Base-by-base conservation (phyloP, 2,113 vertebrate genomes). In the Gnathochromis pfefferi region DNA sequence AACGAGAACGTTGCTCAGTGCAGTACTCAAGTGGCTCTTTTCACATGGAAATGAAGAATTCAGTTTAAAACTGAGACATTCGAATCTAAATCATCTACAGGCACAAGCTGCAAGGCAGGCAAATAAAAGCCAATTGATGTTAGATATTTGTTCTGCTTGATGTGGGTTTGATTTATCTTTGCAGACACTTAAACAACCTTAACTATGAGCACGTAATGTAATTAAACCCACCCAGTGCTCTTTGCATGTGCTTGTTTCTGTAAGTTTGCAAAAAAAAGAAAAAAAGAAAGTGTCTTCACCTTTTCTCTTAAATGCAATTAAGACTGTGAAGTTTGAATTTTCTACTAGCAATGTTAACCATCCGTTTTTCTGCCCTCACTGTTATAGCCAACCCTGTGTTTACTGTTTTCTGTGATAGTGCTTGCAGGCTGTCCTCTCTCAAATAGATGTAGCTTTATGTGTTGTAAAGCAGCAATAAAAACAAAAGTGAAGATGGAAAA, bases 311-410 rank as follows among this genome's bases (percentile, higher is more conserved):
- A 80, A 68, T 84, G 68, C 54, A 89, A 80, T 60, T 58, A 82
- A 79, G 9, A 87, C 89, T 90, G 87, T 89, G 82, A 92, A 89
- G 47, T 54, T 73, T 35, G 7, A 65, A 33, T 75, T 63, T 9
- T 82, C 47, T 86, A 35, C 42, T 83, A 86, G 26, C 42, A 85
- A 7, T 42, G 16, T 42, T 53, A 86, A 80, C 55, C 26, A 28
- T 26, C 16, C 9, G 1, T 58, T 6, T 28, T 19, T 28, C 57
- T 58, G 78, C 31, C 21, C 54, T 82, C 35, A 31, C 40, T 85
- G 68, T 21, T 80, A 87, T 79, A 79, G 16, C 21, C 68, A n/a
- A 31, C 26, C 16, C 3, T 78, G 42, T 49, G 26, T 78, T 78
- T 78, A 31, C 73, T 78, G 45, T 28, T 49, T 78, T 78, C 45